A percentile compares a stretch with the other conserved stretches of the same genome.
Evolutionary conservation across 2,113 vertebrate species (phyloP).

Genomic region (Corvus cornix): DNA sequence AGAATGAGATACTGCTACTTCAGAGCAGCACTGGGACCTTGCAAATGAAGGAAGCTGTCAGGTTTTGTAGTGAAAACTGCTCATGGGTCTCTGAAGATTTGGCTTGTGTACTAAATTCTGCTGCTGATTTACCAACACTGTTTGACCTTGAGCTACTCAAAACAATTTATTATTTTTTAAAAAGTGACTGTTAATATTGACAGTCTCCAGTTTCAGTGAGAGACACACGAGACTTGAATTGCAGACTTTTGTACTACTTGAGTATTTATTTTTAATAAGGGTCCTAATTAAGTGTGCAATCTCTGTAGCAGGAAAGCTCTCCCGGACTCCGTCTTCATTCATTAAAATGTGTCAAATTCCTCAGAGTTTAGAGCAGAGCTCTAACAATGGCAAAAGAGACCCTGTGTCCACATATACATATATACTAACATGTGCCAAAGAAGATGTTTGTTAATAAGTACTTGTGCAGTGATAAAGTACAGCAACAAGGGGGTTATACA

Average conservation of each 20-base stretch:
- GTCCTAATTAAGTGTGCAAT: conserved; percentile 51
- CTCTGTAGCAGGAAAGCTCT: conserved; percentile 54
- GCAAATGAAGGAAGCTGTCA: conserved; percentile 1
- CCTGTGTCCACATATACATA: neutral
- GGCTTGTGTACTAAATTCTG: neutral
- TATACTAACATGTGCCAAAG: neutral
- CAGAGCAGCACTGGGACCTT: neutral
- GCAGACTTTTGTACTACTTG: neutral
- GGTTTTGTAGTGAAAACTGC: conserved; percentile 20
- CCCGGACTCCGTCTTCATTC: conserved; percentile 58
- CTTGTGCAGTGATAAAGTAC: neutral
- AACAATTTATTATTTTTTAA: neutral
- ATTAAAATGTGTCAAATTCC: conserved; percentile 69
- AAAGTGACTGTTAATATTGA: neutral
- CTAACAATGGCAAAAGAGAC: conserved; percentile 41
- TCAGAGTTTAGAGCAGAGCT: conserved; percentile 45
- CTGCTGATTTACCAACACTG: neutral
- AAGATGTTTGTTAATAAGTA: conserved; percentile 11
- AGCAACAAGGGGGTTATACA: conserved; percentile 11
- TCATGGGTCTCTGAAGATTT: neutral
- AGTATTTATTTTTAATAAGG: conserved; percentile 65
- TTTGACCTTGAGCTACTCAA: neutral
- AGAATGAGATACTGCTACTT: conserved; percentile 18
- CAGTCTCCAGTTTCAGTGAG: neutral
- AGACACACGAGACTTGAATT: neutral